These are phyloP conservation scores for Heliocidaris erythrogramma DNA, from an alignment of 35 echinoderm and acorn worm species.

Conservation along the genomic window DNA sequence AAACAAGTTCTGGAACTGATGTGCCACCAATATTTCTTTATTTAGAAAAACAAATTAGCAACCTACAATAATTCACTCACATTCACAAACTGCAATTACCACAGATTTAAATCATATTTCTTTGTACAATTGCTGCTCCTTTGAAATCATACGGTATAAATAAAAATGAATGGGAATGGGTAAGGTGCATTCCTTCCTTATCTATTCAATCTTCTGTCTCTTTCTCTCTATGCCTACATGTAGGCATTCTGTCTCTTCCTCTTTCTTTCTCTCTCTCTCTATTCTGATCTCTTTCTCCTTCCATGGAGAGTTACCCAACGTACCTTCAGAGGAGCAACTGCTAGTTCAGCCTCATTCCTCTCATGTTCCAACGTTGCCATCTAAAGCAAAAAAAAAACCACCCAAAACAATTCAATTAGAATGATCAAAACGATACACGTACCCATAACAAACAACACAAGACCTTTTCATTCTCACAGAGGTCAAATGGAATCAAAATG, in stretches of 20 bases:
- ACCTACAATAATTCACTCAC: background rate
- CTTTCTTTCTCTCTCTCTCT: too few species aligned
- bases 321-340: slow-evolving; percentile 93
- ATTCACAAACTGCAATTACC: background rate
- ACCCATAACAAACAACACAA: background rate
- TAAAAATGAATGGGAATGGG: too few species aligned
- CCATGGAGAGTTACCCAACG: background rate
- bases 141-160: too few species aligned
- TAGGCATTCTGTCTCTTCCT: too few species aligned
- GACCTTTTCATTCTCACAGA: background rate
- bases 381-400: slow-evolving; percentile 61
- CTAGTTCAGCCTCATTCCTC: slow-evolving; percentile 79
- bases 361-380: slow-evolving; percentile 81
- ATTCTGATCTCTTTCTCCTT: too few species aligned
- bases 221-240: too few species aligned
- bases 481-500: background rate
- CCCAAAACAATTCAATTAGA: background rate
- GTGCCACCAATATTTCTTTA: background rate
- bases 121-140: too few species aligned
- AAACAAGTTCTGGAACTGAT: background rate
- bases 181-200: too few species aligned
- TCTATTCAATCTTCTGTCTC: too few species aligned
- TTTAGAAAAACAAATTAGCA: background rate
- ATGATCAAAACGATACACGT: background rate
- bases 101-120: too few species aligned